Evolutionary conservation across 2,888 invertebrate species (phyloP).

Genomic region (Thereva unica): DNA sequence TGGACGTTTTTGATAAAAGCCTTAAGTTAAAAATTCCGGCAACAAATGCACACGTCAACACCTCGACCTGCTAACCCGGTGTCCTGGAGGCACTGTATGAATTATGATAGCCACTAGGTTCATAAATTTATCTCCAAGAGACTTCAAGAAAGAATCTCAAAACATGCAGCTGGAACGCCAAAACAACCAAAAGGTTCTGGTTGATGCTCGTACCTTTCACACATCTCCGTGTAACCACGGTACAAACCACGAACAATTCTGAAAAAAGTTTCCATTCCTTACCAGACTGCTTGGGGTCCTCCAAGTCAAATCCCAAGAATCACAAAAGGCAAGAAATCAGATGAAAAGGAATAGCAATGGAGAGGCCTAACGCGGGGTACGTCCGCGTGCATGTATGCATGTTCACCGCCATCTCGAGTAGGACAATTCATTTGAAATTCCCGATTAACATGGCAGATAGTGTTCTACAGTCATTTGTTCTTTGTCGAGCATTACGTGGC

Average conservation of each 20-base stretch:
- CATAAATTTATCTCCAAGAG: constrained; percentile 50
- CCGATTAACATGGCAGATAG: constrained; percentile 47
- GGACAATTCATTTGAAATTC: constrained; percentile 47
- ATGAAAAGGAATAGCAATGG: constrained; percentile 19
- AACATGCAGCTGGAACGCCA: constrained; percentile 25
- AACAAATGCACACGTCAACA: constrained; percentile 32
- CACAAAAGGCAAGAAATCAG: constrained; percentile 28
- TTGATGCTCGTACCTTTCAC: constrained; percentile 8
- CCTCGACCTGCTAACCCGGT: constrained; percentile 37
- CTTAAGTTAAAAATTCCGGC: not conserved
- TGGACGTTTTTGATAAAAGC: too few relatives aligned
- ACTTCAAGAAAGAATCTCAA: constrained; percentile 25
- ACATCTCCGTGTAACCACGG: constrained; percentile 13
- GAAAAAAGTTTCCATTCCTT: constrained; percentile 23
- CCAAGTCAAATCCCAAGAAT: constrained; percentile 30
- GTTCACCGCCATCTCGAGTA: constrained; percentile 31
- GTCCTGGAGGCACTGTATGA: constrained; percentile 48
- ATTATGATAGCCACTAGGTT: constrained; percentile 56
- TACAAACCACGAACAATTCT: constrained; percentile 10
- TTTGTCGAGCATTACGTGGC: constrained; percentile 46
- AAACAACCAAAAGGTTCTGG: constrained; percentile 14
- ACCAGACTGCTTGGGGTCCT: constrained; percentile 36
- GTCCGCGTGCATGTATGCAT: constrained; percentile 15
- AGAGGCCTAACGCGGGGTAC: not conserved
- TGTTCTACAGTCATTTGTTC: constrained; percentile 48